A percentile compares a stretch with the other conserved stretches of the same genome.
phyloP scores from a whole-genome alignment of 2,888 invertebrate genomes.

The Altica lythri region DNA sequence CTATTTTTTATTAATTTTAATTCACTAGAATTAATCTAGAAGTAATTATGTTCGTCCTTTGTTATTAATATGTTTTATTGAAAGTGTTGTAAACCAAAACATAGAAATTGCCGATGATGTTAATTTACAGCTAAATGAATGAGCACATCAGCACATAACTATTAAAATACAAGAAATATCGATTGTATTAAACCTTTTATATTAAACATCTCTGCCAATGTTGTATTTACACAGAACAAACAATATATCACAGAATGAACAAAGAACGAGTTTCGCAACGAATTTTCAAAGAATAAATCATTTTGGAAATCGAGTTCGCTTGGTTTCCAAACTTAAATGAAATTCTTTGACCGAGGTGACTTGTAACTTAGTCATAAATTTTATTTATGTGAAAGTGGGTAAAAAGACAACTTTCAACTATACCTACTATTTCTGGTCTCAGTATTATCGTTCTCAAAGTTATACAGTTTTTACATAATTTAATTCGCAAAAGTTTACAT shows the following conservation, averaged over 20 bases:
- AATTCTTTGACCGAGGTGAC: conserved; percentile 3
- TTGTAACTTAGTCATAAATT: neutral
- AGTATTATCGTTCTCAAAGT: neutral
- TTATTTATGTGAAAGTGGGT: conserved; percentile 2
- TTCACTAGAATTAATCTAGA: too few species aligned
- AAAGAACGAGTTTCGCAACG: conserved; percentile 1
- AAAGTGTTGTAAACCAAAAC: too few species aligned
- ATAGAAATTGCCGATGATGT: too few species aligned
- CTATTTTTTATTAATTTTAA: too few species aligned
- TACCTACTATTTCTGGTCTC: neutral
- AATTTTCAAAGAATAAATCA: conserved; percentile 5
- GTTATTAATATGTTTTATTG: too few species aligned
- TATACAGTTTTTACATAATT: neutral
- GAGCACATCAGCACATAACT: too few species aligned
- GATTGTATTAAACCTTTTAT: too few species aligned
- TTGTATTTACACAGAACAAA: conserved; percentile 6
- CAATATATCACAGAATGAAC: conserved; percentile 4
- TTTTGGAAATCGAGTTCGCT: neutral
- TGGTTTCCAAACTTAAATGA: neutral
- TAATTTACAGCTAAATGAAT: too few species aligned
- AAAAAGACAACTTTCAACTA: neutral
- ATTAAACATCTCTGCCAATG: neutral
- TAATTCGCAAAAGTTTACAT: neutral
- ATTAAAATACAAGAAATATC: too few species aligned
- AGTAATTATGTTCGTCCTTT: too few species aligned